A percentile compares a stretch with the other conserved stretches of the same genome.
Evolutionary conservation across 2,797 vertebrate species (phyloP).

Genomic region (Geotrypetes seraphini): DNA sequence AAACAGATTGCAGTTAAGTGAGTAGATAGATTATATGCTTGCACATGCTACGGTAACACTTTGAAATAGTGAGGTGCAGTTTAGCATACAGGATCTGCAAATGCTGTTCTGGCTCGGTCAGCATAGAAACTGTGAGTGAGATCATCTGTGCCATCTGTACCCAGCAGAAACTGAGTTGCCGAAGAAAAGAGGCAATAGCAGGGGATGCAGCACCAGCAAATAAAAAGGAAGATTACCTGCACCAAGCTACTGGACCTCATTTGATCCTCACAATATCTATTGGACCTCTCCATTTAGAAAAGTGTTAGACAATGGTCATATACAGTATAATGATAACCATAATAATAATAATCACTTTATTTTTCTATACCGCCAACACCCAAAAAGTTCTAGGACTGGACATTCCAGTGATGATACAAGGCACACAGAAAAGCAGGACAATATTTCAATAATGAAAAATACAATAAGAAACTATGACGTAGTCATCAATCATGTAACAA

Average conservation of each 20-base stretch:
- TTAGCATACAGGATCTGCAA: not conserved
- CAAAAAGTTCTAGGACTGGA: too few species aligned
- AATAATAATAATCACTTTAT: too few species aligned
- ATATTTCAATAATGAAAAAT: too few species aligned
- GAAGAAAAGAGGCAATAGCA: constrained; percentile 17
- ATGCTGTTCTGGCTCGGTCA: constrained; percentile 11
- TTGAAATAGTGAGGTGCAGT: not conserved
- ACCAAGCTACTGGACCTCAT: not conserved
- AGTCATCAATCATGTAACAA: too few species aligned
- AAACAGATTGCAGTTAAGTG: too few species aligned
- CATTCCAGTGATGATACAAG: too few species aligned
- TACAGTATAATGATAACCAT: constrained; percentile 2
- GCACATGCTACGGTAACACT: too few species aligned
- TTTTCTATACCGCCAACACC: too few species aligned
- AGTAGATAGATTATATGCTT: too few species aligned
- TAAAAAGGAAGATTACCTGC: constrained; percentile 16
- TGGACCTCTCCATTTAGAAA: constrained; percentile 10
- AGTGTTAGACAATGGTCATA: not conserved
- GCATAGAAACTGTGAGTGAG: constrained; percentile 4
- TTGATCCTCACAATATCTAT: constrained; percentile 19
- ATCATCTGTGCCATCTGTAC: constrained; percentile 24
- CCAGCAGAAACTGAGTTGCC: constrained; percentile 2
- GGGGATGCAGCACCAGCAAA: constrained; percentile 20
- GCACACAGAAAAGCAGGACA: too few species aligned
- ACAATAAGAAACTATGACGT: too few species aligned